Percentiles rank a stretch among this genome's conserved stretches.
Evolutionary conservation across 2,888 invertebrate genomes (phyloP).

Genomic region (Archips xylosteana): DNA sequence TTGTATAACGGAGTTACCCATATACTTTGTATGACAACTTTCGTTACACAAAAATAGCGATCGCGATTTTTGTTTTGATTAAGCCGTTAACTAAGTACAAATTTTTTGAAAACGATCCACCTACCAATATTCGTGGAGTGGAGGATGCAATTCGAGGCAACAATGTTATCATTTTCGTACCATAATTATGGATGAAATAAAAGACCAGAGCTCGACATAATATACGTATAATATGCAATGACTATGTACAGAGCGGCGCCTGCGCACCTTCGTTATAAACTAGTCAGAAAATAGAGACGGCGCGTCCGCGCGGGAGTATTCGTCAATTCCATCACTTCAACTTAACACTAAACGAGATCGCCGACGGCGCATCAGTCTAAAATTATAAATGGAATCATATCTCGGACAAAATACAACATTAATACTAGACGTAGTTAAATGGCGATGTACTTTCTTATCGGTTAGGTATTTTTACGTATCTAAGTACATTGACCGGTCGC

Average conservation of each 20-base stretch:
- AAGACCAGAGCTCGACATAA: conserved; percentile 4
- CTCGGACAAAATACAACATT: conserved; percentile 38
- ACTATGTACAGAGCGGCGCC: conserved; percentile 2
- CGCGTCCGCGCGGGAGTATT: conserved; percentile 5
- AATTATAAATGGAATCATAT: conserved; percentile 34
- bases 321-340: conserved; percentile 9
- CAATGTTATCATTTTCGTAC: too few species aligned
- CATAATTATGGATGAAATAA: neutral
- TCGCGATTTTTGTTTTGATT: too few species aligned
- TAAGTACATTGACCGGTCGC: conserved; percentile 27
- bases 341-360: conserved; percentile 25
- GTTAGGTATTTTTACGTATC: conserved; percentile 9
- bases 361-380: conserved; percentile 31
- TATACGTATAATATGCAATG: conserved; percentile 17
- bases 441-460: conserved; percentile 18
- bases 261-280: neutral
- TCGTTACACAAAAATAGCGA: too few species aligned
- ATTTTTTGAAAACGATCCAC: too few species aligned
- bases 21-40: too few species aligned
- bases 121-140: too few species aligned
- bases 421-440: conserved; percentile 11
- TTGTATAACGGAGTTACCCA: too few species aligned
- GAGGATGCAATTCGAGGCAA: too few species aligned
- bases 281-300: conserved; percentile 7
- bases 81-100: too few species aligned